phyloP scores from a whole-genome alignment of 2,797 vertebrate species.

The Mormyrus proboscirostris region DNA sequence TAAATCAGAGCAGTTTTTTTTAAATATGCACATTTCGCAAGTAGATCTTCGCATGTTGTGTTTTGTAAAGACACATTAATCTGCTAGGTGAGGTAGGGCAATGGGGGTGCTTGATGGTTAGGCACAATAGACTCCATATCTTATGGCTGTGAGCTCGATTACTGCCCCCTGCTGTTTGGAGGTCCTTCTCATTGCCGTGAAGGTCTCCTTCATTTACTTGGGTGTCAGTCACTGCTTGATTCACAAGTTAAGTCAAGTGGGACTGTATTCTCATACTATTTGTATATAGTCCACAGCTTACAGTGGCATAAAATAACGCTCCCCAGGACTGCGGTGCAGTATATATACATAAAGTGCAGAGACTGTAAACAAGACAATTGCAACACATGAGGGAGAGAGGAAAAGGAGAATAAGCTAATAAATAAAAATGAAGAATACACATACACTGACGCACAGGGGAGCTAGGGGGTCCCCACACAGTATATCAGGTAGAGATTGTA shows the following conservation, averaged over 20 bases:
- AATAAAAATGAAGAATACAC: not conserved
- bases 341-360: not conserved
- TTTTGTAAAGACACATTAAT: not conserved
- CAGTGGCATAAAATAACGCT: not conserved
- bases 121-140: not conserved
- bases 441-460: not conserved
- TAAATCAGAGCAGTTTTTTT: conserved; percentile 46
- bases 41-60: not conserved
- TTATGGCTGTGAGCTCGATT: not conserved
- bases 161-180: not conserved
- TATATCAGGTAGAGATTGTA: not conserved
- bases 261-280: not conserved
- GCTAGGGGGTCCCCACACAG: not conserved
- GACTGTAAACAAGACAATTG: not conserved
- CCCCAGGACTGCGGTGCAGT: not conserved
- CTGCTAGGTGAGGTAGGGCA: not conserved
- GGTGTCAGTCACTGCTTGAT: not conserved
- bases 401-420: not conserved
- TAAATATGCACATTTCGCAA: conserved; percentile 2
- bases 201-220: not conserved
- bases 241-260: not conserved
- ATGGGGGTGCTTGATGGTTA: not conserved
- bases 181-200: not conserved
- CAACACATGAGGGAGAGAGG: not conserved
- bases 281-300: not conserved